Evolutionary conservation across 2,113 vertebrate species (phyloP).

Genomic region (Ramphastos sulfuratus): DNA sequence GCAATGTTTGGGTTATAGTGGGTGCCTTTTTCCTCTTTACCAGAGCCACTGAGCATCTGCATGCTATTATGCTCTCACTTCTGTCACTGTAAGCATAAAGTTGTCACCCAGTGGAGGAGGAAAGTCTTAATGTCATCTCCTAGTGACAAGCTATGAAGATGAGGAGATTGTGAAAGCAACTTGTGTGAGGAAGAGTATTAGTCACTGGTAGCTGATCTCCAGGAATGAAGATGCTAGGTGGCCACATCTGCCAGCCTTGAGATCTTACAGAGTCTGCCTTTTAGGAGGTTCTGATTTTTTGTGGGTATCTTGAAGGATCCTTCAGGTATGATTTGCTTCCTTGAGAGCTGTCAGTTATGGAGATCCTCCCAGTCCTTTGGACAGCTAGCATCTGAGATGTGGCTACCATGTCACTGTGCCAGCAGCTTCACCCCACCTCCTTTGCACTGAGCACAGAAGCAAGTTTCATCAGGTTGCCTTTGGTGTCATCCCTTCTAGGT

Average conservation of each 20-base stretch:
- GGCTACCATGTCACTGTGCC: rapidly evolving
- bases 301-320: background rate
- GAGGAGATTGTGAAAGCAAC: background rate
- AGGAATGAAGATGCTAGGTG: background rate
- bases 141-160: background rate
- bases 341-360: background rate
- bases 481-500: background rate
- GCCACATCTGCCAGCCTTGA: background rate
- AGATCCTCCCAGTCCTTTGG: background rate
- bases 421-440: background rate
- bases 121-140: background rate
- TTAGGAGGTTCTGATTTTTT: background rate
- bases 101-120: background rate
- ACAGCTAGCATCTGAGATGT: rapidly evolving
- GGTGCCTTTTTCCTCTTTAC: background rate
- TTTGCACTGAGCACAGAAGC: background rate
- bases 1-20: background rate
- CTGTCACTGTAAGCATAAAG: background rate
- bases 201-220: background rate
- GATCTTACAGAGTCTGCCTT: background rate
- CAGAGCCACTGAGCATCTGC: background rate
- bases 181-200: background rate
- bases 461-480: background rate
- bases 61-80: background rate
- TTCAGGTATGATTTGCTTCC: background rate